phyloP scores from a whole-genome alignment of 2,113 vertebrate genomes.

The Dicentrarchus labrax region DNA sequence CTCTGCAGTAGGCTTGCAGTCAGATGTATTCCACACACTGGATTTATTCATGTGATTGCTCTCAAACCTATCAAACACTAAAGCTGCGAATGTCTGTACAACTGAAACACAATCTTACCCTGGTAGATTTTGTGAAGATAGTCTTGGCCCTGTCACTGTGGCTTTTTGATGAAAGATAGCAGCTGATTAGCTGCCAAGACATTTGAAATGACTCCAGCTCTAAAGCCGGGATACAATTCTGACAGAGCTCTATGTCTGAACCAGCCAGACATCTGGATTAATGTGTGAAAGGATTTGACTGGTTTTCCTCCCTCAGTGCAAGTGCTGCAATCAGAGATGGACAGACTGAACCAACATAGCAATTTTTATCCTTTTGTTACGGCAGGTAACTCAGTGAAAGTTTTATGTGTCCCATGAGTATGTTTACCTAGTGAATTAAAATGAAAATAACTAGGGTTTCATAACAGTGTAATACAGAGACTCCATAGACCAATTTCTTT shows the following conservation, averaged over 20 bases:
- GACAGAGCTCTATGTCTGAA: conserved; percentile 46
- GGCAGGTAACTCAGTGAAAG: neutral
- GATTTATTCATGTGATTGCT: conserved; percentile 26
- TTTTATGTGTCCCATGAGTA: conserved; percentile 1
- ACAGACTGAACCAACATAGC: conserved; percentile 4
- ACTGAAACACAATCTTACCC: conserved; percentile 46
- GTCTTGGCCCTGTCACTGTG: conserved; percentile 17
- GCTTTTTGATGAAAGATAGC: conserved; percentile 66
- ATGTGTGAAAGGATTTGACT: conserved; percentile 61
- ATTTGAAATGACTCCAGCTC: conserved; percentile 57
- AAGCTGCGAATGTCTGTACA: conserved; percentile 35
- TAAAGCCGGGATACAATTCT: conserved; percentile 61
- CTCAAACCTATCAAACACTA: conserved; percentile 32
- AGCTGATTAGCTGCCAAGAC: conserved; percentile 64
- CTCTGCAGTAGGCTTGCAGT: conserved; percentile 1
- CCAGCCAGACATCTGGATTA: conserved; percentile 68
- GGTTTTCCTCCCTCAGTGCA: conserved; percentile 44
- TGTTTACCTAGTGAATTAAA: neutral
- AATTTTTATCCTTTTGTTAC: neutral
- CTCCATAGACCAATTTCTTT: neutral
- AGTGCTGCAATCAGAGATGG: conserved; percentile 32
- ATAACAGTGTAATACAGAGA: neutral
- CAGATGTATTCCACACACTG: conserved; percentile 2
- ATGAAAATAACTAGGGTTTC: neutral
- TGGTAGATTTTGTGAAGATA: conserved; percentile 50